Percentiles rank a stretch among this genome's conserved stretches.
Evolutionary conservation across 2,797 vertebrate genomes (phyloP).

Genomic region (Brotogeris chrysoptera): DNA sequence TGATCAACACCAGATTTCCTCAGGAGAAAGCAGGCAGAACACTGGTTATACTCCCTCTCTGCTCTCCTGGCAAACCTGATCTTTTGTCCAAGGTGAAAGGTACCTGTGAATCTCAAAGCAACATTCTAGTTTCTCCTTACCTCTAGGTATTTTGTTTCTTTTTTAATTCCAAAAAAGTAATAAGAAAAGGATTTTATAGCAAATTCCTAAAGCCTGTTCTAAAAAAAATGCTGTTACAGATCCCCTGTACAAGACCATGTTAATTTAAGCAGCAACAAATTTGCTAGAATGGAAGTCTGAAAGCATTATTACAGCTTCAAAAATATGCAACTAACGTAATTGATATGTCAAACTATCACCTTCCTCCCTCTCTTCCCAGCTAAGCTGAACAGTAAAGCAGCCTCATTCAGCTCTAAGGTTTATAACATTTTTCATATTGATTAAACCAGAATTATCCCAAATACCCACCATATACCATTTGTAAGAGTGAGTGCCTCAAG

Average conservation of each 20-base stretch:
- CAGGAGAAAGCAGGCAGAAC: constrained; percentile 24
- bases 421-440: not conserved
- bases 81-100: not conserved
- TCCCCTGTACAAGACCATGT: constrained; percentile 19
- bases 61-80: not conserved
- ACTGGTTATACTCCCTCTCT: not conserved
- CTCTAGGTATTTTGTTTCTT: constrained; percentile 6
- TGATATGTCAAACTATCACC: not conserved
- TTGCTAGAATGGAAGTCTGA: constrained; percentile 27
- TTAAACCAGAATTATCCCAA: constrained; percentile 9
- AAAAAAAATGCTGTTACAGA: constrained; percentile 21
- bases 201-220: constrained; percentile 34
- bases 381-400: not conserved
- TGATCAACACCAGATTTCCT: constrained; percentile 11
- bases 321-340: constrained; percentile 6
- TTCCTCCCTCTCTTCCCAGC: not conserved
- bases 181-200: constrained; percentile 48
- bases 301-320: constrained; percentile 17
- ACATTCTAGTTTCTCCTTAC: not conserved
- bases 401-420: not conserved
- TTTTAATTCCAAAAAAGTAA: constrained; percentile 50
- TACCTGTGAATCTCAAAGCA: constrained; percentile 28
- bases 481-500: constrained; percentile 57
- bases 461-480: constrained; percentile 5
- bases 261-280: constrained; percentile 28